A percentile compares a stretch with the other conserved stretches of the same genome.
phyloP scores from a whole-genome alignment of 2,797 vertebrate genomes.

The Gymnothorax javanicus region DNA sequence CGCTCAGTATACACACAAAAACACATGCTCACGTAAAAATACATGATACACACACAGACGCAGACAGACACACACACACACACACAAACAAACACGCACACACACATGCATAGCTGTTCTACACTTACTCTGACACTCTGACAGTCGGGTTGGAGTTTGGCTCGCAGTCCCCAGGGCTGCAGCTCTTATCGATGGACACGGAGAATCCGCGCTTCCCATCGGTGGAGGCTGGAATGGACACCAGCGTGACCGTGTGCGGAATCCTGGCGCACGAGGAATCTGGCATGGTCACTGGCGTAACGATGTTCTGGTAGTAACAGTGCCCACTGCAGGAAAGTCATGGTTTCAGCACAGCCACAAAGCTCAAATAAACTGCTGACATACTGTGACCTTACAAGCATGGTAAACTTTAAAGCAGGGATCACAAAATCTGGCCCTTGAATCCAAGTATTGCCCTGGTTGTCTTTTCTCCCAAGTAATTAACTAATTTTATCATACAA shows the following conservation, averaged over 20 bases:
- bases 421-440: no score
- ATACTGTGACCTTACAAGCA: no score
- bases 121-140: slow-evolving; percentile 85
- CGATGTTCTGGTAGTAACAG: slow-evolving; percentile 84
- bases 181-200: slow-evolving; percentile 74
- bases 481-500: no score
- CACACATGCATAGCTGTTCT: not conserved
- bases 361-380: no score
- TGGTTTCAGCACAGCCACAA: not conserved
- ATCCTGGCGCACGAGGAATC: slow-evolving; percentile 74
- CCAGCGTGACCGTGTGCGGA: slow-evolving; percentile 89
- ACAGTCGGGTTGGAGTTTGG: slow-evolving; percentile 72
- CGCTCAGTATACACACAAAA: not conserved
- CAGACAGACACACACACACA: not conserved
- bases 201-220: slow-evolving; percentile 80
- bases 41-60: not conserved
- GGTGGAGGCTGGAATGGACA: slow-evolving; percentile 84
- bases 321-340: slow-evolving; percentile 72
- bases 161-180: slow-evolving; percentile 55
- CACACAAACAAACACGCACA: not conserved
- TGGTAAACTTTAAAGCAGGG: no score
- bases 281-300: slow-evolving; percentile 68
- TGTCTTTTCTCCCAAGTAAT: no score
- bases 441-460: no score
- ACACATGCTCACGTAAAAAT: not conserved